Conservation (phyloP, 2,888 invertebrate genomes). For the Acronicta alni region DNA sequence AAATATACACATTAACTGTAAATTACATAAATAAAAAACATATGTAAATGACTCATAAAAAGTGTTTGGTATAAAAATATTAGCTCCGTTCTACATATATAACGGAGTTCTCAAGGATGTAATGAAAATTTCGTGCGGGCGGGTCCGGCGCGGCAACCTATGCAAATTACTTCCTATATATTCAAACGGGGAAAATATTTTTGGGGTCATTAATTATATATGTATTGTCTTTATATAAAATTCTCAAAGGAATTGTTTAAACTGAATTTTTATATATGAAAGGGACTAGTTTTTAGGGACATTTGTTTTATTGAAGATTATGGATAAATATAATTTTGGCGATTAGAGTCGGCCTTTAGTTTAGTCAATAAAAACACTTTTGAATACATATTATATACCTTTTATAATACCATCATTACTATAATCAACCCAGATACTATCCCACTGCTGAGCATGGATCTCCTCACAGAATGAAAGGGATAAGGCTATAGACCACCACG, state of each 20-base stretch:
- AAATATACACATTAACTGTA: not conserved
- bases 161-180: conserved; percentile 29
- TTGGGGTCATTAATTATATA: conserved; percentile 8
- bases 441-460: too few relatives aligned
- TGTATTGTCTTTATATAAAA: not conserved
- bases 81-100: conserved; percentile 17
- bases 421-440: too few relatives aligned
- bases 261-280: too few relatives aligned
- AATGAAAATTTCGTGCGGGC: conserved; percentile 28
- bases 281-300: too few relatives aligned
- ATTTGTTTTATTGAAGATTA: too few relatives aligned
- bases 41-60: conserved; percentile 24
- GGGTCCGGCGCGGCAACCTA: conserved; percentile 30
- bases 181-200: conserved; percentile 4
- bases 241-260: not conserved
- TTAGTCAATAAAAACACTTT: too few relatives aligned
- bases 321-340: too few relatives aligned
- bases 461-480: too few relatives aligned
- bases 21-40: conserved; percentile 21
- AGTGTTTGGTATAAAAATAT: conserved; percentile 24
- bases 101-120: conserved; percentile 27
- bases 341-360: too few relatives aligned
- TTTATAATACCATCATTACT: too few relatives aligned
- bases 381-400: too few relatives aligned
- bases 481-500: too few relatives aligned